Percentiles rank a stretch among this genome's conserved stretches.
Evolutionary conservation across 2,113 vertebrate genomes (phyloP).

Genomic region (Thalassarche chlororhynchos): DNA sequence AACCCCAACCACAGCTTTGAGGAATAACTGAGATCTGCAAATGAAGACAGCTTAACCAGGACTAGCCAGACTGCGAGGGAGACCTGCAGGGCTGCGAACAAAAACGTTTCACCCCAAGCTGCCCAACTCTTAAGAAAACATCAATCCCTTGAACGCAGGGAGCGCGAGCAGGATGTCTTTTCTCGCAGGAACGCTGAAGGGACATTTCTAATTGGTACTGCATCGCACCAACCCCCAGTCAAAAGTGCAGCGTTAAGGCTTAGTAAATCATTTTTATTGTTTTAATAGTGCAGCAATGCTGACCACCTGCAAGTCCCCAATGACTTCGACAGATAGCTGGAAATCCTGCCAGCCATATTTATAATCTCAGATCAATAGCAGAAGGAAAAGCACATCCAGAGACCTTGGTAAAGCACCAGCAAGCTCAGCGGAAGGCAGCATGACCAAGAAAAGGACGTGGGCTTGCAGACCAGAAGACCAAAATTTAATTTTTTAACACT

Average conservation of each 20-base stretch:
- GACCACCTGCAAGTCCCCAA: not conserved
- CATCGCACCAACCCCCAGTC: not conserved
- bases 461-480: not conserved
- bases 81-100: not conserved
- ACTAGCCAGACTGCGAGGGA: not conserved
- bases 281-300: not conserved
- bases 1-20: not conserved
- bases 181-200: not conserved
- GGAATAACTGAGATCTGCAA: not conserved
- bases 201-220: not conserved
- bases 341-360: constrained; percentile 17
- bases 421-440: not conserved
- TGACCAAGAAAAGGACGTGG: not conserved
- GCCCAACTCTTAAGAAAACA: not conserved
- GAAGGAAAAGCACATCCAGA: constrained; percentile 9
- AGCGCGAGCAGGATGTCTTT: not conserved
- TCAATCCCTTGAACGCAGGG: not conserved
- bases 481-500: not conserved
- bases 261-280: not conserved
- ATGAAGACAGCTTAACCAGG: not conserved
- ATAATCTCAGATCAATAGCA: constrained; percentile 23
- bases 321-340: not conserved
- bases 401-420: not conserved
- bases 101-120: not conserved
- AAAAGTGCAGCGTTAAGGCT: not conserved